Conservation (phyloP, 1,140 invertebrate genomes). For the Ips nitidus region DNA sequence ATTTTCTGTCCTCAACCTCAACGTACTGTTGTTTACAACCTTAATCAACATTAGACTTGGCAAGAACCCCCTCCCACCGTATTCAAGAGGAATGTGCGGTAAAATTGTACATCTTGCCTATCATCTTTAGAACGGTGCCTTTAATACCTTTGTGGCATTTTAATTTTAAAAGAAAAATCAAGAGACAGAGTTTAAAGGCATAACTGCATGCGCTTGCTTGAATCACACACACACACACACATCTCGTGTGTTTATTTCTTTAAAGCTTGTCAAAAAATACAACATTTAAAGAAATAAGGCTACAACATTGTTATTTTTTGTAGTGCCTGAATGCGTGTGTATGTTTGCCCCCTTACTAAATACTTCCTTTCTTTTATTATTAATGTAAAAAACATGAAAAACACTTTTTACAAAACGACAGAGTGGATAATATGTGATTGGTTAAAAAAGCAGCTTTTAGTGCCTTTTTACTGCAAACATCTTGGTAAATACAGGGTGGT, state of each 20-base stretch:
- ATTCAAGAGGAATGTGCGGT: constrained; percentile 44
- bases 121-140: constrained; percentile 6
- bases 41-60: too few relatives aligned
- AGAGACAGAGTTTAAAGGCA: constrained; percentile 14
- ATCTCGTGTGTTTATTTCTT: too few relatives aligned
- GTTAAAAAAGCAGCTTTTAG: too few relatives aligned
- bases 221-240: neutral
- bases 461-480: too few relatives aligned
- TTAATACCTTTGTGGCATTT: constrained; percentile 1
- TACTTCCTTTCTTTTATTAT: too few relatives aligned
- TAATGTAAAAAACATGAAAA: too few relatives aligned
- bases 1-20: too few relatives aligned
- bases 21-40: neutral
- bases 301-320: neutral
- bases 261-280: too few relatives aligned
- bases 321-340: constrained; percentile 32
- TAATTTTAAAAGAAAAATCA: neutral
- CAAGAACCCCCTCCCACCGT: constrained; percentile 46
- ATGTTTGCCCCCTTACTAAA: constrained; percentile 21
- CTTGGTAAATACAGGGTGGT: too few relatives aligned
- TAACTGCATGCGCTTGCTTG: constrained; percentile 12
- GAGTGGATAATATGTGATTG: too few relatives aligned
- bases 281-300: too few relatives aligned
- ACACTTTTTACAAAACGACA: too few relatives aligned
- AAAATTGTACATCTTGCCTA: constrained; percentile 46